Conservation (phyloP, 2,797 vertebrate species). For the Eulemur mongoz region DNA sequence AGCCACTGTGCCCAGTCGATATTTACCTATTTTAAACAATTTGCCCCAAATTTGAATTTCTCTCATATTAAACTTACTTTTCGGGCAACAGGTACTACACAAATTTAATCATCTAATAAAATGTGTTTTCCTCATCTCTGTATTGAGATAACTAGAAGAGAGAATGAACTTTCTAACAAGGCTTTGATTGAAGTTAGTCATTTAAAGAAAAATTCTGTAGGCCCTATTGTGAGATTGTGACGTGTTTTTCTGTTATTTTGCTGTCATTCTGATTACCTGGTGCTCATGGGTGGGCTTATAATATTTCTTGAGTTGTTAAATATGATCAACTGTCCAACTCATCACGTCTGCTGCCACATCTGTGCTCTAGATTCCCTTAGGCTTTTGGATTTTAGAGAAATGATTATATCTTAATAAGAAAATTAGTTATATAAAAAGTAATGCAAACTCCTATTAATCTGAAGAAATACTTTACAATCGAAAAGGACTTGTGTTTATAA, state of each 20-base stretch:
- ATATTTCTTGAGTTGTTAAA: conserved; percentile 44
- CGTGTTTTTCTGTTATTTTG: neutral
- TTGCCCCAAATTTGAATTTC: conserved; percentile 33
- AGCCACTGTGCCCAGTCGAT: neutral
- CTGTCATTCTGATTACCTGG: conserved; percentile 51
- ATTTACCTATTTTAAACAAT: conserved; percentile 43
- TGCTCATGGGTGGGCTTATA: conserved; percentile 20
- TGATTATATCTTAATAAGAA: conserved; percentile 47
- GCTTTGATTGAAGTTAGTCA: conserved; percentile 18
- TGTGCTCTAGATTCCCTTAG: conserved; percentile 43
- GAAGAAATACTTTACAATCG: conserved; percentile 38
- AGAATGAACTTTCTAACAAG: conserved; percentile 30
- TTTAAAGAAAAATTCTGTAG: conserved; percentile 23
- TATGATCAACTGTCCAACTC: conserved; percentile 48
- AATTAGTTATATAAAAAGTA: conserved; percentile 60
- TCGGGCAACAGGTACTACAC: neutral
- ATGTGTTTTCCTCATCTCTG: neutral
- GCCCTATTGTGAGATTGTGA: neutral
- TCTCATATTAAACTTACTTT: conserved; percentile 2
- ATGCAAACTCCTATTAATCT: neutral
- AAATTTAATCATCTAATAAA: conserved; percentile 1
- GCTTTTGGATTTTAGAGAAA: conserved; percentile 29
- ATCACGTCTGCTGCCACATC: conserved; percentile 62
- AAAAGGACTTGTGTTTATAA: neutral
- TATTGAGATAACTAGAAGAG: neutral